Base-by-base conservation (phyloP, 2,888 invertebrate genomes). In the Geophilus truncorum region DNA sequence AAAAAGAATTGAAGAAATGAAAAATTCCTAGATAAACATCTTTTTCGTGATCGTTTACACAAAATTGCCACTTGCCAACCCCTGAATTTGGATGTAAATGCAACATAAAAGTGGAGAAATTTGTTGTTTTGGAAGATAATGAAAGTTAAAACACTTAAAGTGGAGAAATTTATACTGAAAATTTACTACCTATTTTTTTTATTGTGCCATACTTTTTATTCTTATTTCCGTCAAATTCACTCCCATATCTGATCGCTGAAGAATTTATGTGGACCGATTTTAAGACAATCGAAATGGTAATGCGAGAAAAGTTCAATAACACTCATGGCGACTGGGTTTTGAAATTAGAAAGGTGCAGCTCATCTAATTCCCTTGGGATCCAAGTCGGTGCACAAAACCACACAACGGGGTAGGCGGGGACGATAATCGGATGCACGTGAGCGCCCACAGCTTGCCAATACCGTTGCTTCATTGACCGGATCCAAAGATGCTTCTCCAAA, bases 371-470 rank as follows among this genome's bases (percentile, higher is more conserved):
- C 70, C 70, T 70, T 25, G 70, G 70, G 70, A 70, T 70, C 70
- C 28, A 15, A 3, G 28, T 10, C 70, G 25, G n/a, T n/a, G n/a
- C n/a, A n/a, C 23, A 18, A 21, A 23, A n/a, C 10, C 15, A n/a
- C 40, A 40, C 40, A 40, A 40, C 40, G 15, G 40, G 25, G 70
- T 70, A 23, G 70, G 70, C 70, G 70, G 70, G 15, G 28, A 62
- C 10, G n/a, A 1, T 51, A 51, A 51, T 51, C 15, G 70, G 70
- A n/a, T 70, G 70, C 25, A 70, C 70, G 70, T 70, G 70, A 70
- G 28, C n/a, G 70, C 70, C 77, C 32, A 77, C 30, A 51, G 51
- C 18, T 76, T 77, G 34, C 77, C 77, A 77, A 77, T 77, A 77
- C 32, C 15, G 34, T 32, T 77, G n/a, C 34, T 32, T 32, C 77